Percentiles rank a stretch among this genome's conserved stretches.
Conservation (phyloP, 2,888 invertebrate species). For the Archips xylosteana region DNA sequence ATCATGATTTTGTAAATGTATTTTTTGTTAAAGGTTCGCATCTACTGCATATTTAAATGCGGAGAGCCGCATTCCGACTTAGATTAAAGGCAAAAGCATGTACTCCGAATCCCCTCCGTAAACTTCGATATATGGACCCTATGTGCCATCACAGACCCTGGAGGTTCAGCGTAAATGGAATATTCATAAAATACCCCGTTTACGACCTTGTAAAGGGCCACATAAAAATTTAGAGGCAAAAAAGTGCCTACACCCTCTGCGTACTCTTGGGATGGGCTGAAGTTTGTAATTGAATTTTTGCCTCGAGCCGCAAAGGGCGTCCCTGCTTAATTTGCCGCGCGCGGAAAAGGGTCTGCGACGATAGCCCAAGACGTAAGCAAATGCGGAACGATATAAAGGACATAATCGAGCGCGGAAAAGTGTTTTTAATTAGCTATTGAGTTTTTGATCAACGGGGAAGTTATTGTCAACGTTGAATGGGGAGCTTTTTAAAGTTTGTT, state of each 20-base stretch:
- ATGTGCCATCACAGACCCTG: constrained; percentile 50
- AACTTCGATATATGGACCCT: constrained; percentile 38
- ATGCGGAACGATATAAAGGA: constrained; percentile 13
- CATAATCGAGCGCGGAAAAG: neutral
- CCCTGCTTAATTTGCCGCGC: constrained; percentile 82
- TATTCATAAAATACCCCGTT: constrained; percentile 82
- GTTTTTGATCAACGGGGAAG: neutral
- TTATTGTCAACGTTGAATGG: neutral
- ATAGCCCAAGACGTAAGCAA: constrained; percentile 49
- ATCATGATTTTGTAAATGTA: too few species aligned
- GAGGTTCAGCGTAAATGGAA: constrained; percentile 76
- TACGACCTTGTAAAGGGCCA: constrained; percentile 82
- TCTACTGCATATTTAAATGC: neutral
- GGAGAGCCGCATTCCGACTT: constrained; percentile 24
- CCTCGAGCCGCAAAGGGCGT: constrained; percentile 83
- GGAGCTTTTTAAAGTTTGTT: neutral
- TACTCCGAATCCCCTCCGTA: constrained; percentile 31
- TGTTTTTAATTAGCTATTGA: neutral
- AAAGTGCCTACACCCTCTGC: constrained; percentile 74
- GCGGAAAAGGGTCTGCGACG: constrained; percentile 73
- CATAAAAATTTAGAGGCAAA: constrained; percentile 82
- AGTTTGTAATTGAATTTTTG: constrained; percentile 86
- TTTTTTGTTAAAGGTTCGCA: too few species aligned
- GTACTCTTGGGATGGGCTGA: constrained; percentile 81
- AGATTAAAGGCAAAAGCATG: constrained; percentile 41